Evolutionary conservation across 2,797 vertebrate genomes (phyloP), one percentile per base, ranked within the genome.

Genomic region (Lutjanus argentimaculatus): DNA sequence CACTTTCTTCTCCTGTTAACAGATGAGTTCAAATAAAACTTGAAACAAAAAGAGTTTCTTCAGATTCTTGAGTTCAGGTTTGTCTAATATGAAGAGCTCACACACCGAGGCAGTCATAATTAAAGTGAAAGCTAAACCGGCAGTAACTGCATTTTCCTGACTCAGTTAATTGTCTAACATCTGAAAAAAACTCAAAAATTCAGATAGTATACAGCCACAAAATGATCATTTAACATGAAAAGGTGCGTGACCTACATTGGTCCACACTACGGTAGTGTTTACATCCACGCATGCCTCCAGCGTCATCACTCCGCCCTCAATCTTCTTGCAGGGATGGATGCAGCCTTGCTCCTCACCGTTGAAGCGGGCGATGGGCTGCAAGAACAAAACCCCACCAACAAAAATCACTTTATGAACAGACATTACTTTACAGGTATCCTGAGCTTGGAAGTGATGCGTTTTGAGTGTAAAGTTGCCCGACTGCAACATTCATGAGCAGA

Each of bases 281-380:
- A 90, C 14, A 1, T 84, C 59, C 0, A n/a, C 13, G 19, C 94
- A 95, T 0, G 0, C 0, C 0, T 19, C 49, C 52, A 95, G 49
- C 1, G 0, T 1, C 42, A 95, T 88, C 22, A 0, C 6, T 8
- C 69, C 82, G 0, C 0, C 2, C 4, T 9, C 7, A 0, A 94
- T 19, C 0, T 16, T 2, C 13, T 15, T 45, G 73, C 94, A 94
- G 0, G 94, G 93, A 16, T 0, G 0, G 0, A 0, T 0, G 64
- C 91, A 95, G 0, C 0, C 0, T 0, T 5, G 0, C 0, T 7
- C 0, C 3, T 6, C 30, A 36, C 30, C 30, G 5, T 0, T 0
- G 36, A 40, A 67, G 0, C 0, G 0, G 6, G 87, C 93, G 1
- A 94, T 25, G 1, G 5, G 0, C 94, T 95, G 62, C n/a, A 40